phyloP scores from a whole-genome alignment of 2,113 vertebrate species.

The Mustela lutreola region DNA sequence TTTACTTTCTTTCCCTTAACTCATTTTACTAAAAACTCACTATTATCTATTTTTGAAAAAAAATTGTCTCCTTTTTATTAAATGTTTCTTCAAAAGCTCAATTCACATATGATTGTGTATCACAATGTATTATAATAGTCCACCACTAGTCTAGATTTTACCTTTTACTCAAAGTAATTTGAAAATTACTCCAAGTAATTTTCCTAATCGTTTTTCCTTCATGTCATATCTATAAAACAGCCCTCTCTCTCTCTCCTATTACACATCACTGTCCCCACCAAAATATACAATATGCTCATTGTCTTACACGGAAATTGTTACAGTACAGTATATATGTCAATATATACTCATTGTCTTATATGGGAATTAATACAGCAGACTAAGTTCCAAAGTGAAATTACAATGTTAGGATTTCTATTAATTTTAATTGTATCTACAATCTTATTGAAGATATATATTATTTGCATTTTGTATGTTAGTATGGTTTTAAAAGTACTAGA shows the following conservation, averaged over 20 bases:
- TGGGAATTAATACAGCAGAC: neutral
- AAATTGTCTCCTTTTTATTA: neutral
- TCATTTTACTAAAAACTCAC: neutral
- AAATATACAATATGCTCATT: neutral
- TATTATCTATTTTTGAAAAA: neutral
- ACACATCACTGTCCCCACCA: neutral
- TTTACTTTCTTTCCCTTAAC: neutral
- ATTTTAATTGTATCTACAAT: neutral
- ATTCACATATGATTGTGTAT: neutral
- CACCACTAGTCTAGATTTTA: neutral
- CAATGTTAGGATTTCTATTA: neutral
- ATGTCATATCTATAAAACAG: neutral
- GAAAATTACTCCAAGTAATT: neutral
- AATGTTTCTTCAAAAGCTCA: neutral
- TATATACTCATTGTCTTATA: neutral
- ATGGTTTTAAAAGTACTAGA: neutral
- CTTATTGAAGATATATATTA: neutral
- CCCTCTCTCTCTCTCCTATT: neutral
- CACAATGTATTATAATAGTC: too few species aligned
- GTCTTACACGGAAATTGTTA: neutral
- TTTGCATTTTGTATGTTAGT: neutral
- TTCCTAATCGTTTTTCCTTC: neutral
- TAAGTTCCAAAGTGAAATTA: neutral
- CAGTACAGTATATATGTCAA: neutral
- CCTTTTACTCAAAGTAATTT: neutral